Base-by-base conservation (phyloP, 2,113 vertebrate genomes). In the Corvus cornix region DNA sequence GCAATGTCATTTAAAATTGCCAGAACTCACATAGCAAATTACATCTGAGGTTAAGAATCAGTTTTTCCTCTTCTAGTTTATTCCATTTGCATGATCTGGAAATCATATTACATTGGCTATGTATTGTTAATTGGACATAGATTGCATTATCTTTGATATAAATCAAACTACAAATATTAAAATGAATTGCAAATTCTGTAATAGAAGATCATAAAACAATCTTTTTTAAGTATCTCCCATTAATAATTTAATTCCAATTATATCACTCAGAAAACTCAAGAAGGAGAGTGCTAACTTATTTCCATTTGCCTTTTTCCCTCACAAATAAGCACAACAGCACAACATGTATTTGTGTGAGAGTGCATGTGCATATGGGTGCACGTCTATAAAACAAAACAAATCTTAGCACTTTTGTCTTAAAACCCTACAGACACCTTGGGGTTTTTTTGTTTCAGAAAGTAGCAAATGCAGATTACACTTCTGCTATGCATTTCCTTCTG, bases 191-290 rank as follows among this genome's bases (percentile, higher is more conserved):
- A 99, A 98, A 98, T 98, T 98, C 98, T 98, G 97, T 98, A 99
- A 98, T 98, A 98, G 98, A 98, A 98, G 98, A 98, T 98, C 98
- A 98, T 98, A 98, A 99, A 98, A 98, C 98, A 98, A 99, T 99
- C 98, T 98, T 99, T 98, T 97, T 98, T 96, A 98, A 98, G 97
- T 98, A 98, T 98, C 97, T 97, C 98, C 98, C 98, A 99, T 99
- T 99, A 99, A 99, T 99, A 98, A 99, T 98, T 98, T 98, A 98
- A 98, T 98, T 99, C 98, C 97, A 99, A 99, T 99, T 98, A 99
- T 98, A 98, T 98, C 98, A 98, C 97, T 97, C 60, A 77, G 98
- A 97, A 98, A 98, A 98, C 97, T 98, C 97, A 98, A 97, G 97
- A 78, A 98, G 97, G 95, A 97, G 95, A 97, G 91, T 22, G 75